phyloP scores from a whole-genome alignment of 2,797 vertebrate genomes.

The Oreonectes daqikongensis region DNA sequence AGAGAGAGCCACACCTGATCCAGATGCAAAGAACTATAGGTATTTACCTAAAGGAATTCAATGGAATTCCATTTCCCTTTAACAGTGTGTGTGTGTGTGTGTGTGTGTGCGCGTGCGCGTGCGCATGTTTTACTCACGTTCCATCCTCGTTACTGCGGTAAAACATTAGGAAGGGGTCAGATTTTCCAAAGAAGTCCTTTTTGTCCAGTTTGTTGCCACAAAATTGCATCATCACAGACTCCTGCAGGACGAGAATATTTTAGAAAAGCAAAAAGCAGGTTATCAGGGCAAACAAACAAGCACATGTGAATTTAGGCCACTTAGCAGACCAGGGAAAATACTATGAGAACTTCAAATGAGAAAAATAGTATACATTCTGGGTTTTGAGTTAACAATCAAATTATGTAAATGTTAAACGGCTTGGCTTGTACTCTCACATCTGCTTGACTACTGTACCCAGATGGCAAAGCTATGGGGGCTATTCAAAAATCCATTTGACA shows the following conservation, averaged over 20 bases:
- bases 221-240: slow-evolving; percentile 93
- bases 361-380: slow-evolving; percentile 6
- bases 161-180: slow-evolving; percentile 91
- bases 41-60: slow-evolving; percentile 58
- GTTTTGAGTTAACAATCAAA: slow-evolving; percentile 21
- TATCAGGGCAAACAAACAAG: slow-evolving; percentile 31
- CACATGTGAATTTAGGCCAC: slow-evolving; percentile 17
- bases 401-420: slow-evolving; percentile 38
- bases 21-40: slow-evolving; percentile 38
- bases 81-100: background rate
- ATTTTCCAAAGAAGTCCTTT: slow-evolving; percentile 95
- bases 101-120: background rate
- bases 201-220: slow-evolving; percentile 94
- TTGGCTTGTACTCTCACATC: slow-evolving; percentile 25
- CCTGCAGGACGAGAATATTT: slow-evolving; percentile 70
- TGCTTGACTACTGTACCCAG: slow-evolving; percentile 33
- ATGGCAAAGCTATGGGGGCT: slow-evolving; percentile 36
- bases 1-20: background rate
- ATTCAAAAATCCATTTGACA: slow-evolving; percentile 45
- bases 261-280: slow-evolving; percentile 26
- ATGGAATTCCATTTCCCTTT: slow-evolving; percentile 15
- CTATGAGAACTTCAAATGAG: slow-evolving; percentile 2
- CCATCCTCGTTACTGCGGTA: slow-evolving; percentile 92
- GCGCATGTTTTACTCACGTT: slow-evolving; percentile 77
- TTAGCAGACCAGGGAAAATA: slow-evolving; percentile 5